phyloP scores from a whole-genome alignment of 2,113 vertebrate genomes.

The Prionailurus viverrinus region DNA sequence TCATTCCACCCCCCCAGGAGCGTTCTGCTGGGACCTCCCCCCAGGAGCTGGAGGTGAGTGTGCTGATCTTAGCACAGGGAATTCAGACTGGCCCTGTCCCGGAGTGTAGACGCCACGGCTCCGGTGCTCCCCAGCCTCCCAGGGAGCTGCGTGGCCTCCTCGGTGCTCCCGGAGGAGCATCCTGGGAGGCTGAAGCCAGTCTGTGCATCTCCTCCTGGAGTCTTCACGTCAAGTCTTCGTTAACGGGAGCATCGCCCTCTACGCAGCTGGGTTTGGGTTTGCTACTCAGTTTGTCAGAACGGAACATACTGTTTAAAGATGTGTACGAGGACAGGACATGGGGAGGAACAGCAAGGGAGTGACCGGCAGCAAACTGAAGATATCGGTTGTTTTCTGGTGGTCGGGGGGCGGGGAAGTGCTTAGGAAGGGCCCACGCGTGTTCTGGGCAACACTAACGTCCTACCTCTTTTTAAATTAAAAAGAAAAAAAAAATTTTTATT shows the following conservation, averaged over 20 bases:
- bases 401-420: rapidly evolving
- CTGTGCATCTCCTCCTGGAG: neutral
- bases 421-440: neutral
- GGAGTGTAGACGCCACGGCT: neutral
- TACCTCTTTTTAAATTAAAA: too few relatives aligned
- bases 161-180: too few relatives aligned
- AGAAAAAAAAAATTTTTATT: too few relatives aligned
- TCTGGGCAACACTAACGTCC: too few relatives aligned
- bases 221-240: rapidly evolving
- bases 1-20: neutral
- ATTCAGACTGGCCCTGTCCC: too few relatives aligned
- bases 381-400: rapidly evolving
- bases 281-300: neutral
- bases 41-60: neutral
- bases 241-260: neutral
- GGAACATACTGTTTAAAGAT: too few relatives aligned
- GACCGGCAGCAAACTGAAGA: neutral
- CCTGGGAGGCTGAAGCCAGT: neutral
- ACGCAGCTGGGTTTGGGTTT: neutral
- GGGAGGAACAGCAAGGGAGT: neutral
- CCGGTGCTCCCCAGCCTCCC: neutral
- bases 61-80: too few relatives aligned
- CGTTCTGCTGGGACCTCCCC: neutral
- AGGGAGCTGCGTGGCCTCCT: neutral
- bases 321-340: rapidly evolving